Evolutionary conservation across 2,888 invertebrate genomes (phyloP), one percentile per base, ranked within the genome.

Genomic region (Tineola bisselliella): DNA sequence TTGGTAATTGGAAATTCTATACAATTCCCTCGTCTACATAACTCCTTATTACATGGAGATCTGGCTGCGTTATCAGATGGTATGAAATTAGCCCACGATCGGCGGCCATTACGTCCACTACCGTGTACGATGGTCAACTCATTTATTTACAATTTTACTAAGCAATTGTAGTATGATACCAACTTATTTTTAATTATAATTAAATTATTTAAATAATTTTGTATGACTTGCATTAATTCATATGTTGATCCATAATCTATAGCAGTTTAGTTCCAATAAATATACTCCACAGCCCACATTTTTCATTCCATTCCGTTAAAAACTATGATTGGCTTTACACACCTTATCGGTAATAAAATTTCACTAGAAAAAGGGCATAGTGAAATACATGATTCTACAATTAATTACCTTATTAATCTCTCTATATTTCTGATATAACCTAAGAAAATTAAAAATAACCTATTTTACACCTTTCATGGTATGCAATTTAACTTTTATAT

Each of bases 21-120:
- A 33, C 30, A n/a, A 5, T 60, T 48, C 6, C 2, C 25, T 60
- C 25, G 43, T 60, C 60, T 60, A 31, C 48, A 30, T 48, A 15
- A 30, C 44, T 30, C 48, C 72, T 76, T 76, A 79, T 77, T 76
- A 77, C 68, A 67, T 63, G 62, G 66, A 71, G 73, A 74, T 75
- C 71, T 69, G 70, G 67, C 68, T 71, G 43, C 72, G 73, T 79
- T 81, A 82, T 83, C 81, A 77, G 80, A 79, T 76, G 75, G 69
- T 71, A 71, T 74, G 75, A 75, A 81, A 81, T 80, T 77, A 80
- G 74, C 74, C 72, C 67, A 62, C 30, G 59, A 61, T 67, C 69
- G 66, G 63, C 68, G 68, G 68, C 71, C 71, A 71, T 71, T 71
- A 72, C 68, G 30, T 31, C 33, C 58, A 58, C 58, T 58, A 58